These are phyloP conservation scores for Brachyptera risi DNA, from an alignment of 2,888 invertebrate genomes.

Conservation along the genomic window DNA sequence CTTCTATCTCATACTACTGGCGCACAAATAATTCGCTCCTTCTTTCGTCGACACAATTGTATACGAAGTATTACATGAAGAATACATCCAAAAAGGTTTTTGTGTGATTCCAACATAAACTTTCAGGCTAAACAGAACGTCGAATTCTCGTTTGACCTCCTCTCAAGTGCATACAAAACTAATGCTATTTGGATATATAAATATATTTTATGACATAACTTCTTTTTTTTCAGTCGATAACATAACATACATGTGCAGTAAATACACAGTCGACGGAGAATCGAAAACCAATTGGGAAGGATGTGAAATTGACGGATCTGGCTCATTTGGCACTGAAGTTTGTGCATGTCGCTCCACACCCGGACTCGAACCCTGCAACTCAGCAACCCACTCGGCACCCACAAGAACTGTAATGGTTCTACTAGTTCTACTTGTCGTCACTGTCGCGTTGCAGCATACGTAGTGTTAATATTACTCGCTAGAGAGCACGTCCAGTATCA, in stretches of 20 bases:
- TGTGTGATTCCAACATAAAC: conserved; percentile 1
- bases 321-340: conserved; percentile 41
- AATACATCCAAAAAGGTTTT: neutral
- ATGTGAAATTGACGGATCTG: neutral
- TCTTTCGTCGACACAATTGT: too few relatives aligned
- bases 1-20: too few relatives aligned
- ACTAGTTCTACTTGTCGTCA: neutral
- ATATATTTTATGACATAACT: too few relatives aligned
- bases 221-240: conserved; percentile 60
- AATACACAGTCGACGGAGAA: conserved; percentile 51
- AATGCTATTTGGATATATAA: too few relatives aligned
- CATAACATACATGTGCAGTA: conserved; percentile 65
- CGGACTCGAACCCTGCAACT: conserved; percentile 49
- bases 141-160: neutral
- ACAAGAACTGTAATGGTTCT: too few relatives aligned
- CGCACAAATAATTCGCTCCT: too few relatives aligned
- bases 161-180: neutral
- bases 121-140: neutral
- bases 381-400: conserved; percentile 22
- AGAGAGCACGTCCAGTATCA: too few relatives aligned
- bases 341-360: conserved; percentile 49
- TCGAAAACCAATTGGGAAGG: conserved; percentile 8
- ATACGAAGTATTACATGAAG: neutral
- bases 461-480: too few relatives aligned
- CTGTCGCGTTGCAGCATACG: too few relatives aligned